These are phyloP conservation scores for Cryptus armator DNA, from an alignment of 2,888 invertebrate genomes.

Conservation along the genomic window DNA sequence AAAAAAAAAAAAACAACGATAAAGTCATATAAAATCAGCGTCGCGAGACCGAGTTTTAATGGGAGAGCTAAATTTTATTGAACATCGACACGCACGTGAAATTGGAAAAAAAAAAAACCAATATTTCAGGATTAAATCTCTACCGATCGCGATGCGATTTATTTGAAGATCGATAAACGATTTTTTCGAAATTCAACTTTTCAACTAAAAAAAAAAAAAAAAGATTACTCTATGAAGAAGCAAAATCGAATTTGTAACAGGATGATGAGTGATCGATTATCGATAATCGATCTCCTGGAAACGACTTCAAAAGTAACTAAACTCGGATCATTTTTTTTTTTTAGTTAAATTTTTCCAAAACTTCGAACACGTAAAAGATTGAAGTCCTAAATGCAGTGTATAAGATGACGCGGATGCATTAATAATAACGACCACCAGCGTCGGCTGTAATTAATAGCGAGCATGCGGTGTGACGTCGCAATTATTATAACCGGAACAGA, in stretches of 20 bases:
- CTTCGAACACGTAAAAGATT: neutral
- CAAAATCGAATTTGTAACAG: neutral
- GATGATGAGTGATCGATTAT: neutral
- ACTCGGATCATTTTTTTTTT: neutral
- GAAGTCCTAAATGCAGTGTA: neutral
- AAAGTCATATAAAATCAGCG: constrained; percentile 17
- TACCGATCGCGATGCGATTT: no score
- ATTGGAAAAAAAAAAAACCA: neutral
- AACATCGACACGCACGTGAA: neutral
- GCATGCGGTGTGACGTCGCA: constrained; percentile 26
- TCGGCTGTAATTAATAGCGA: constrained; percentile 30
- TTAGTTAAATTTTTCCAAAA: neutral
- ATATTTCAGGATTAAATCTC: neutral
- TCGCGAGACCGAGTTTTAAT: constrained; percentile 23
- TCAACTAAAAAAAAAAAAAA: neutral
- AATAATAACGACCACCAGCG: constrained; percentile 15
- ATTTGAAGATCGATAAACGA: neutral
- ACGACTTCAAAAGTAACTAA: neutral
- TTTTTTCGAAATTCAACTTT: neutral
- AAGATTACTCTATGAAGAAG: neutral
- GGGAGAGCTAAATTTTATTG: neutral
- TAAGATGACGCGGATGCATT: neutral
- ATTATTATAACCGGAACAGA: constrained; percentile 18
- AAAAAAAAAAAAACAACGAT: constrained; percentile 14
- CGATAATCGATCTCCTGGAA: neutral